Evolutionary conservation across 2,888 invertebrate species (phyloP).

Genomic region (Fragum whitleyi): DNA sequence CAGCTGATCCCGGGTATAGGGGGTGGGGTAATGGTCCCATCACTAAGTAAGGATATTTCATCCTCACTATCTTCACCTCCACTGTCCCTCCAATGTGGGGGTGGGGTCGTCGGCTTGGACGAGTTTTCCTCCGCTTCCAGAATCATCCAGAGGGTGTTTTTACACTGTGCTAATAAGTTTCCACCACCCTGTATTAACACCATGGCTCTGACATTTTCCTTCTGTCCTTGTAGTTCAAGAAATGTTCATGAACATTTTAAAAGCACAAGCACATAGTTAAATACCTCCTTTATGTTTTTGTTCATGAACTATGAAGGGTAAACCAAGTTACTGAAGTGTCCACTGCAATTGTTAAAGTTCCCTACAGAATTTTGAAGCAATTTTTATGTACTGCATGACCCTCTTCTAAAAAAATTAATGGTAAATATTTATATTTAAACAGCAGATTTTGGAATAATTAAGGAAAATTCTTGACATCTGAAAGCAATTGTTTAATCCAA

Average conservation of each 20-base stretch:
- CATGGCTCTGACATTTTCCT: conserved; percentile 35
- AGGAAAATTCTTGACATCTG: too few relatives aligned
- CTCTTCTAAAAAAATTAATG: too few relatives aligned
- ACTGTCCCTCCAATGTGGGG: conserved; percentile 19
- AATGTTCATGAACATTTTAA: not conserved
- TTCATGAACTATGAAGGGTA: not conserved
- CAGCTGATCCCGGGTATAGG: conserved; percentile 53
- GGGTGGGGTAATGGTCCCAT: conserved; percentile 49
- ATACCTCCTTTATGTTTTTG: not conserved
- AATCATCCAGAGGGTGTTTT: conserved; percentile 66
- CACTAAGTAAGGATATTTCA: conserved; percentile 27
- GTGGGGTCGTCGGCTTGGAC: conserved; percentile 57
- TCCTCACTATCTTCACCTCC: conserved; percentile 31
- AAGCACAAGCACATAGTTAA: not conserved
- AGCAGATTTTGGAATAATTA: too few relatives aligned
- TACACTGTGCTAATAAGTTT: conserved; percentile 57
- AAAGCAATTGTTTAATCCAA: too few relatives aligned
- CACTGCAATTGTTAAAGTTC: too few relatives aligned
- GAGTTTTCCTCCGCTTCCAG: conserved; percentile 62
- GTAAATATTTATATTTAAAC: too few relatives aligned
- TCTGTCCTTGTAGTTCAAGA: not conserved
- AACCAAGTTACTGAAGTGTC: not conserved
- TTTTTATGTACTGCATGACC: too few relatives aligned
- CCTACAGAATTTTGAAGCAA: too few relatives aligned
- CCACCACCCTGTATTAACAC: conserved; percentile 63